Conservation (phyloP, 2,113 vertebrate species). For the Malaclemys terrapin region DNA sequence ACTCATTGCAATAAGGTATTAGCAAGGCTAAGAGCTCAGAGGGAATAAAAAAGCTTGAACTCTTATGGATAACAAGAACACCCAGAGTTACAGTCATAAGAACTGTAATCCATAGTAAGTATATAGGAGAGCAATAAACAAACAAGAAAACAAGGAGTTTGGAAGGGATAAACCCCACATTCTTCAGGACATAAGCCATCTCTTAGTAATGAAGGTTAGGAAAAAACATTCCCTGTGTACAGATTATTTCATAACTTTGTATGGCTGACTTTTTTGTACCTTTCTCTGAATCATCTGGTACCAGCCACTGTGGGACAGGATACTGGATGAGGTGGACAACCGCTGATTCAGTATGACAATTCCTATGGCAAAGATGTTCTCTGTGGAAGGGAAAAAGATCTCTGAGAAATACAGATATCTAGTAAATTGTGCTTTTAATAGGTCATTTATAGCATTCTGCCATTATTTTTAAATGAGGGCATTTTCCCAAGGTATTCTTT, state of each 20-base stretch:
- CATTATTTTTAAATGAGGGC: not conserved
- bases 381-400: not conserved
- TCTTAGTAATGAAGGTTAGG: not conserved
- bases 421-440: not conserved
- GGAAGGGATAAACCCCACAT: not conserved
- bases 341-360: not conserved
- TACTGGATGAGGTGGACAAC: not conserved
- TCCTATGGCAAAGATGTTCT: not conserved
- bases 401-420: not conserved
- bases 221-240: not conserved
- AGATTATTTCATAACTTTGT: not conserved
- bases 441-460: not conserved
- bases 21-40: not conserved
- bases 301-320: not conserved
- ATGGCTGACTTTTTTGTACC: not conserved
- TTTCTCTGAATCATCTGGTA: not conserved
- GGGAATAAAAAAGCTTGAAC: not conserved
- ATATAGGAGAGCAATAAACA: not conserved
- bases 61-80: not conserved
- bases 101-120: not conserved
- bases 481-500: not conserved
- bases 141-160: not conserved
- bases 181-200: constrained; percentile 3
- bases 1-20: not conserved
- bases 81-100: not conserved